Percentiles rank a stretch among this genome's conserved stretches.
These are phyloP conservation scores for Corythoichthys haematopterus DNA, from an alignment of 2,113 vertebrate species.

Conservation along the genomic window DNA sequence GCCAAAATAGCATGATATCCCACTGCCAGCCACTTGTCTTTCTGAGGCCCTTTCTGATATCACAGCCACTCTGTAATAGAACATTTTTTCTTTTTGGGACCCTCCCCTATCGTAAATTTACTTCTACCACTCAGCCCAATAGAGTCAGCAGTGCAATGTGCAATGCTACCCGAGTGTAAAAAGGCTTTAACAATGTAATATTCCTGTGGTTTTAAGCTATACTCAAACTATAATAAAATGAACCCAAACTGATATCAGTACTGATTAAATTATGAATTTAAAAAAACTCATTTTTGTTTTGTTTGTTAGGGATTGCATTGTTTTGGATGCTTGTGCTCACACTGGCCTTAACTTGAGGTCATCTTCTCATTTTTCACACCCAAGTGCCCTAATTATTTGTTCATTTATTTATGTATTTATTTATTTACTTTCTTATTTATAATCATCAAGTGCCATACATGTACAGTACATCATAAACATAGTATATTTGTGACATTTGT, in stretches of 20 bases:
- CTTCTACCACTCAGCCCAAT: no score
- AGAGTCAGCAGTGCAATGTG: no score
- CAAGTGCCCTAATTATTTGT: slow-evolving; percentile 3
- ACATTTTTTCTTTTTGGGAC: no score
- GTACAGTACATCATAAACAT: not conserved
- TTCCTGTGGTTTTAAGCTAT: not conserved
- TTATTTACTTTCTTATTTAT: not conserved
- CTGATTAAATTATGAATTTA: not conserved
- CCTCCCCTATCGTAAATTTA: no score
- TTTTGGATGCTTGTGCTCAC: slow-evolving; percentile 1
- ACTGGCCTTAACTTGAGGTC: slow-evolving; percentile 15
- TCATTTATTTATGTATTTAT: not conserved
- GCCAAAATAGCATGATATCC: no score
- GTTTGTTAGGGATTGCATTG: not conserved
- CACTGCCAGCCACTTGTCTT: no score
- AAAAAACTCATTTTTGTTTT: not conserved
- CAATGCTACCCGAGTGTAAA: no score
- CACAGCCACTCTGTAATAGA: no score
- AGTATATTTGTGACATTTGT: not conserved
- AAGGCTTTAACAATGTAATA: not conserved
- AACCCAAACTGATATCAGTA: not conserved
- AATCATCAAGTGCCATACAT: slow-evolving; percentile 20
- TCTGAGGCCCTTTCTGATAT: no score
- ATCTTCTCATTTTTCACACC: slow-evolving; percentile 1
- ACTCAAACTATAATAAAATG: not conserved